Evolutionary conservation across 2,888 invertebrate genomes (phyloP).

Genomic region (Drosophila seclusa): DNA sequence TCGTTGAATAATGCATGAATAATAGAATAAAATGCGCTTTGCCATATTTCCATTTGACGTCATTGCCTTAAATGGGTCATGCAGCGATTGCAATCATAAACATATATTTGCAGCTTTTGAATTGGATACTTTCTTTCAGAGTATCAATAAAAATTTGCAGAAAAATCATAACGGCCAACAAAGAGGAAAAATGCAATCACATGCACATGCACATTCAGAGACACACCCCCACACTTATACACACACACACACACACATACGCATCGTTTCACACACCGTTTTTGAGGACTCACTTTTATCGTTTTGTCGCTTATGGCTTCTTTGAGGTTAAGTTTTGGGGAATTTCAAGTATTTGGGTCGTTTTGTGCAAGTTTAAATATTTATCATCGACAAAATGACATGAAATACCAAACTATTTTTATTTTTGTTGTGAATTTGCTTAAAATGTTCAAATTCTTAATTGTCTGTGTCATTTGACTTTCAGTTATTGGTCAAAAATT

Average conservation of each 20-base stretch:
- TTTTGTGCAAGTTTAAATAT: constrained; percentile 37
- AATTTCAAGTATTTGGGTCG: constrained; percentile 58
- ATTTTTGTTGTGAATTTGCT: constrained; percentile 5
- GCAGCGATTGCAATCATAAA: constrained; percentile 45
- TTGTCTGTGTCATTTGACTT: neutral
- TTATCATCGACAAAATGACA: constrained; percentile 10
- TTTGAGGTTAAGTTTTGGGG: constrained; percentile 16
- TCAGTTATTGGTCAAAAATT: neutral
- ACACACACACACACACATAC: neutral
- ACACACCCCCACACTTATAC: neutral
- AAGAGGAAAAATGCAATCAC: constrained; percentile 17
- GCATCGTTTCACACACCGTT: neutral
- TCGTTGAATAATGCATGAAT: constrained; percentile 48
- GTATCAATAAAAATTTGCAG: constrained; percentile 45
- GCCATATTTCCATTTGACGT: constrained; percentile 15
- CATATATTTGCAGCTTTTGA: constrained; percentile 47
- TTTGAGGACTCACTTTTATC: constrained; percentile 8
- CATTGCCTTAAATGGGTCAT: constrained; percentile 30
- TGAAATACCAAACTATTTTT: constrained; percentile 9
- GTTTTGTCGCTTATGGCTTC: constrained; percentile 31
- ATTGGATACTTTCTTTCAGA: constrained; percentile 11
- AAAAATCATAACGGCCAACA: constrained; percentile 16
- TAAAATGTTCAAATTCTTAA: neutral
- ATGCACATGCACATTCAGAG: constrained; percentile 7
- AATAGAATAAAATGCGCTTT: constrained; percentile 38